A percentile compares a stretch with the other conserved stretches of the same genome.
Conservation (phyloP, 2,888 invertebrate species). For the Seira ritae region DNA sequence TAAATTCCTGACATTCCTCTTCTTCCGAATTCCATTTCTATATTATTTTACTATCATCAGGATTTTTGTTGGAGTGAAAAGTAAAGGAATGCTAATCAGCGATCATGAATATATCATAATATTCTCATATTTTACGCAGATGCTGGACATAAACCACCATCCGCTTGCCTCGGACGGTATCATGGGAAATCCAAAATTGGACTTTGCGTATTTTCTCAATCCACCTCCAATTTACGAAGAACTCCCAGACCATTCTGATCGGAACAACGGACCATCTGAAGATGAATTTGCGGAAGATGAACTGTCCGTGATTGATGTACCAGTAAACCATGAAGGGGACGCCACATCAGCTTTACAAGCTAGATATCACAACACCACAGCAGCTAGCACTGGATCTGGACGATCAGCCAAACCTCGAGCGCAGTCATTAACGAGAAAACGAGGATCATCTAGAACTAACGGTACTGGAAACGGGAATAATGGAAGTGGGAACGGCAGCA, state of each 20-base stretch:
- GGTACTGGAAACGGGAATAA: slow-evolving; percentile 47
- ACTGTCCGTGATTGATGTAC: slow-evolving; percentile 73
- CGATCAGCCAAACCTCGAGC: slow-evolving; percentile 66
- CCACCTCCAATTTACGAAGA: slow-evolving; percentile 74
- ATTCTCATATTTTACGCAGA: slow-evolving; percentile 49
- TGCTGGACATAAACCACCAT: slow-evolving; percentile 73
- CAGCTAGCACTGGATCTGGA: slow-evolving; percentile 28
- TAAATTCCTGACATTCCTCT: too few relatives aligned
- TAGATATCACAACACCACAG: slow-evolving; percentile 66
- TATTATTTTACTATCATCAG: too few relatives aligned
- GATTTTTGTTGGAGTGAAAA: too few relatives aligned
- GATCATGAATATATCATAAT: too few relatives aligned
- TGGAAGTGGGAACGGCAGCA: slow-evolving; percentile 50
- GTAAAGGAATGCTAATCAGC: too few relatives aligned
- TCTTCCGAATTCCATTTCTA: too few relatives aligned
- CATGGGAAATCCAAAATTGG: slow-evolving; percentile 72
- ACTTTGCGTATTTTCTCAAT: slow-evolving; percentile 73
- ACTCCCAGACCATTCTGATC: slow-evolving; percentile 71
- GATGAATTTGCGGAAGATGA: slow-evolving; percentile 74
- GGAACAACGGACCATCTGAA: slow-evolving; percentile 72
- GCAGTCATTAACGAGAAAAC: slow-evolving; percentile 69
- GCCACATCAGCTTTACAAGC: slow-evolving; percentile 57
- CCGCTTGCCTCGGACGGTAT: slow-evolving; percentile 67
- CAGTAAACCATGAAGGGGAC: slow-evolving; percentile 69
- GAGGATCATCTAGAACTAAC: slow-evolving; percentile 58